Conservation (phyloP, 2,888 invertebrate genomes). For the Trimorus sp. region DNA sequence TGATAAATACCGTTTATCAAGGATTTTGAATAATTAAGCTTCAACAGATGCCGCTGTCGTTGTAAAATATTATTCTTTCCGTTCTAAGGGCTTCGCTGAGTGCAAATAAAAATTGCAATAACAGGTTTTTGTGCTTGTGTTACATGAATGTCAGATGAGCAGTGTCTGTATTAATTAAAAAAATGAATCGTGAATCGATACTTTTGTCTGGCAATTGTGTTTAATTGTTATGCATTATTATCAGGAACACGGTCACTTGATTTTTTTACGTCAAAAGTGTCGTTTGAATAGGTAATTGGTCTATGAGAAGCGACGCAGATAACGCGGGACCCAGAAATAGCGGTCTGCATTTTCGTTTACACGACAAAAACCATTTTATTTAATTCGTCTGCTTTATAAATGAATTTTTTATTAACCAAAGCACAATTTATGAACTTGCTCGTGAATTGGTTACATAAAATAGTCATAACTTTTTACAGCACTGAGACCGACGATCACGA, state of each 20-base stretch:
- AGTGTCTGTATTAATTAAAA: conserved; percentile 1
- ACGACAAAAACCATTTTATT: neutral
- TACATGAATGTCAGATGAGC: neutral
- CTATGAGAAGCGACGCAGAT: too few relatives aligned
- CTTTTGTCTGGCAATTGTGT: neutral
- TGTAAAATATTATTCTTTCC: too few relatives aligned
- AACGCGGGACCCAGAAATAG: too few relatives aligned
- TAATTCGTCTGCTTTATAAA: conserved; percentile 5
- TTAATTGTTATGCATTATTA: too few relatives aligned
- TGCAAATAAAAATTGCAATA: neutral
- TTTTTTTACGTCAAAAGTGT: too few relatives aligned
- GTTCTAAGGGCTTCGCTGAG: too few relatives aligned
- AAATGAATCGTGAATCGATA: conserved; percentile 3
- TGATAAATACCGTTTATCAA: too few relatives aligned
- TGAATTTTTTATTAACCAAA: conserved; percentile 13
- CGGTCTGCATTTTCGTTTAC: neutral
- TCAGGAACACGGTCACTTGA: too few relatives aligned
- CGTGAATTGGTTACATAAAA: conserved; percentile 21
- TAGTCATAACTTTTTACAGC: conserved; percentile 22
- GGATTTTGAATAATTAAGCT: neutral
- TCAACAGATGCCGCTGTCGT: too few relatives aligned
- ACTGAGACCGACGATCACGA: conserved; percentile 12
- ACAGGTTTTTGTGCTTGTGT: neutral
- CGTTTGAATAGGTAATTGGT: too few relatives aligned
- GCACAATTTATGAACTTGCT: conserved; percentile 17